Evolutionary conservation across 2,113 vertebrate genomes (phyloP).

Genomic region (Empidonax traillii): DNA sequence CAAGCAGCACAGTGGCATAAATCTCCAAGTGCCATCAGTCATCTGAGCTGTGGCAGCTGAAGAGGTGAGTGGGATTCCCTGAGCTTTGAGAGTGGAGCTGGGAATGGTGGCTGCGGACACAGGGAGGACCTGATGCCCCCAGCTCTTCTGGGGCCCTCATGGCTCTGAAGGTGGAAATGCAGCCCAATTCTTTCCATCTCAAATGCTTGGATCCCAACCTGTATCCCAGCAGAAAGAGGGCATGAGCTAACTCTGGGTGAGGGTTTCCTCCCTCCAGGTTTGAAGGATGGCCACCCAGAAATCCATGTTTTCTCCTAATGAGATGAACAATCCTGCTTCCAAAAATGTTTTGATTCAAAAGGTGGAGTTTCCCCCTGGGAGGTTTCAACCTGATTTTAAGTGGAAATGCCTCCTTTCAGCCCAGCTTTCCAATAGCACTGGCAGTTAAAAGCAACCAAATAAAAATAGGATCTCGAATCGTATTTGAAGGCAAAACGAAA

Average conservation of each 20-base stretch:
- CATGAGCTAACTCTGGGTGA: background rate
- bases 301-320: rapidly evolving
- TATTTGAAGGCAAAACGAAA: background rate
- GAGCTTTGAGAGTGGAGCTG: background rate
- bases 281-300: background rate
- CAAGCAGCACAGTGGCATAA: background rate
- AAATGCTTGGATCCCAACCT: rapidly evolving
- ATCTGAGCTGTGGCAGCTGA: background rate
- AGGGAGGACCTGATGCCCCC: background rate
- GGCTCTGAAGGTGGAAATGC: background rate
- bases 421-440: background rate
- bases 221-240: rapidly evolving
- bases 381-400: slow-evolving; percentile 18
- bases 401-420: background rate
- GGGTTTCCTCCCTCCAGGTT: background rate
- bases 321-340: background rate
- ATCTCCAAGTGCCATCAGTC: background rate
- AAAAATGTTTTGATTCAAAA: background rate
- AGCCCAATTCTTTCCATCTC: background rate
- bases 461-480: background rate
- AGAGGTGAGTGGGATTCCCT: background rate
- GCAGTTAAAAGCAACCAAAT: slow-evolving; percentile 9
- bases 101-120: background rate
- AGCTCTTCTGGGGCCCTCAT: background rate
- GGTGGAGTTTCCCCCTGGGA: background rate